Evolutionary conservation across 2,888 invertebrate species (phyloP), one percentile per base, ranked within the genome.

Genomic region (Eurytoma adleriae): DNA sequence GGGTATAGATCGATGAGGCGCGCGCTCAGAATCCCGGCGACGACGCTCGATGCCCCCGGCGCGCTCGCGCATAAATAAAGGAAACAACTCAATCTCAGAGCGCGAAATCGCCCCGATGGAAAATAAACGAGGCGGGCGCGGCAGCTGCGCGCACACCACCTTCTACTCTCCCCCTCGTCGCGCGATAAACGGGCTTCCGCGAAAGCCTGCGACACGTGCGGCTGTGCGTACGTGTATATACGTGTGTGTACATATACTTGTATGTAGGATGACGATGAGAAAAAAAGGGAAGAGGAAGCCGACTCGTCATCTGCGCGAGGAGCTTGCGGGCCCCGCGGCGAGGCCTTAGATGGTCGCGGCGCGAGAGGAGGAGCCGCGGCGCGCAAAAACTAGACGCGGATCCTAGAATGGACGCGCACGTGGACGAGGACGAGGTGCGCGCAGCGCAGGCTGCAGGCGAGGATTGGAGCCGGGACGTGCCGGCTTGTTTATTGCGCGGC

Each of bases 21-120:
- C 59, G 10, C 59, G 20, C 59, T 14, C 12, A 13, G 27, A 4
- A 30, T 14, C 52, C 52, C 52, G 56, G 50, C 30, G 61, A 18
- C 59, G 24, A 61, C 61, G 52, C 18, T 64, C 64, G 4, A 54
- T 62, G 20, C 5, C 56, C 24, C 27, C 24, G 56, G 5, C n/a
- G 59, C 68, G 61, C 50, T 67, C 27, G 61, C 24, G 40, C 78
- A 68, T 54, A 79, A 74, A 52, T 66, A 62, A 50, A 64, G 64
- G 69, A 74, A 77, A 70, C 69, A 70, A 70, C 70, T 77, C 62
- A 62, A 70, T 79, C 68, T 70, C 70, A 78, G 68, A 67, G 59
- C 48, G 48, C 64, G 62, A 74, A 70, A 64, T 72, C 74, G 76
- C 50, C 50, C 66, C 66, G 66, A 50, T 66, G 50, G 66, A 66